phyloP scores from a whole-genome alignment of 2,797 vertebrate species.

The Halcyon smyrnensis region DNA sequence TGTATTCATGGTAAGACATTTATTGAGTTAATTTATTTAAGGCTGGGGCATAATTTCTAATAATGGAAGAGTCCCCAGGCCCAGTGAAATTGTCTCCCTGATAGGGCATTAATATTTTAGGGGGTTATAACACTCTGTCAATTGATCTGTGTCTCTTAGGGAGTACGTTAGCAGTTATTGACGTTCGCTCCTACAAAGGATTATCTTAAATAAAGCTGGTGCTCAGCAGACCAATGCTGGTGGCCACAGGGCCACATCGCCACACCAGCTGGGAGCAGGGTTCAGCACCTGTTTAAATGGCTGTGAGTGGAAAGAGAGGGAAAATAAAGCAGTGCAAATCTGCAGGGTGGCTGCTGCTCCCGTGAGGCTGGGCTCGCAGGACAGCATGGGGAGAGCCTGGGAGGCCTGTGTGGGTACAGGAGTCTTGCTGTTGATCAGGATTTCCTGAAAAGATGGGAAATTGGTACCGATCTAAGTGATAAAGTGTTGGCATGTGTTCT shows the following conservation, averaged over 20 bases:
- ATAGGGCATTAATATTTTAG: conserved; percentile 68
- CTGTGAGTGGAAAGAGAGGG: accelerated
- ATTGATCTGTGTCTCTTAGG: conserved; percentile 41
- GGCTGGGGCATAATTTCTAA: conserved; percentile 63
- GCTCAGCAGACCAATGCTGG: not conserved
- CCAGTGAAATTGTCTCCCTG: conserved; percentile 50
- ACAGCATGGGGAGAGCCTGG: accelerated
- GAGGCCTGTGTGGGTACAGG: accelerated
- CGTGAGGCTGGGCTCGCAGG: accelerated
- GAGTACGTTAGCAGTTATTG: conserved; percentile 35
- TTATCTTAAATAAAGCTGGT: not conserved
- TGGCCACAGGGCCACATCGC: not conserved
- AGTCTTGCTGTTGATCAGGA: accelerated
- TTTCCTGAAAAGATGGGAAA: too few species aligned
- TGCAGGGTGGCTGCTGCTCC: not conserved
- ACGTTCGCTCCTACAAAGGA: not conserved
- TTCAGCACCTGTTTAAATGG: accelerated
- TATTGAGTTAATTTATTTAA: conserved; percentile 73
- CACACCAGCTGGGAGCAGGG: accelerated
- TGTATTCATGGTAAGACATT: conserved; percentile 66
- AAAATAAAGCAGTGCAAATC: not conserved
- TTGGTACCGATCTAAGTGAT: accelerated
- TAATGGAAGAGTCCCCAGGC: conserved; percentile 55
- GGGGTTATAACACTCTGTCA: conserved; percentile 38
- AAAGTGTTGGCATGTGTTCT: accelerated